A percentile compares a stretch with the other conserved stretches of the same genome.
phyloP scores from a whole-genome alignment of 2,113 vertebrate genomes.

The Phyllopteryx taeniolatus region DNA sequence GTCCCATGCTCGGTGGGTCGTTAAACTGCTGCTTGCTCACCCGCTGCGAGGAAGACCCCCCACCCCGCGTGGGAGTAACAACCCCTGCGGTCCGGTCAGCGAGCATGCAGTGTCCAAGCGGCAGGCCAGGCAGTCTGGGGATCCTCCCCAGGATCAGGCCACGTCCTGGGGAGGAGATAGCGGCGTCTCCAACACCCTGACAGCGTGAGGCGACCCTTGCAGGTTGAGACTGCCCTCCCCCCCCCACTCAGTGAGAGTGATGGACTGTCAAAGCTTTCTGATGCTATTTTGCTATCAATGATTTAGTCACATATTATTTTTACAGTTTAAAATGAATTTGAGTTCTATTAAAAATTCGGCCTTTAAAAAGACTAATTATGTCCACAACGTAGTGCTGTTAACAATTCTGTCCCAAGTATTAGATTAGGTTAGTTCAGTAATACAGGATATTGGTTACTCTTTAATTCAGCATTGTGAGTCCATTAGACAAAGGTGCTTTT shows the following conservation, averaged over 20 bases:
- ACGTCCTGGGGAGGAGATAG: conserved; percentile 53
- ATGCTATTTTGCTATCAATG: neutral
- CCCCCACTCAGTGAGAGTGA: conserved; percentile 30
- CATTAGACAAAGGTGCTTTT: no score
- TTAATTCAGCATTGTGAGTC: neutral
- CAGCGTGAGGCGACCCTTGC: conserved; percentile 5
- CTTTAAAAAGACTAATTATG: neutral
- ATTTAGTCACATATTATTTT: neutral
- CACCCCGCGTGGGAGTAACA: conserved; percentile 46
- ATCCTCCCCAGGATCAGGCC: conserved; percentile 58
- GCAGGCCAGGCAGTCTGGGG: conserved; percentile 36
- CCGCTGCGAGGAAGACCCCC: conserved; percentile 33
- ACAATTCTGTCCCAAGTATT: neutral
- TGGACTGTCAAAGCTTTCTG: conserved; percentile 23
- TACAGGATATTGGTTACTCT: neutral
- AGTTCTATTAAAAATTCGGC: neutral
- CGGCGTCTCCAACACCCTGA: conserved; percentile 62
- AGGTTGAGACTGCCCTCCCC: conserved; percentile 21
- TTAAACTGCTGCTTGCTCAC: conserved; percentile 40
- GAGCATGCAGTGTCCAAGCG: conserved; percentile 35
- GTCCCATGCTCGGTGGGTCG: neutral
- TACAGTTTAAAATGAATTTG: neutral
- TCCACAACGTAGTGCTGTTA: neutral
- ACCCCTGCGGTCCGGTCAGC: conserved; percentile 52
- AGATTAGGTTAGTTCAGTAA: neutral